phyloP scores from a whole-genome alignment of 1,140 invertebrate genomes.

The Delia radicum region DNA sequence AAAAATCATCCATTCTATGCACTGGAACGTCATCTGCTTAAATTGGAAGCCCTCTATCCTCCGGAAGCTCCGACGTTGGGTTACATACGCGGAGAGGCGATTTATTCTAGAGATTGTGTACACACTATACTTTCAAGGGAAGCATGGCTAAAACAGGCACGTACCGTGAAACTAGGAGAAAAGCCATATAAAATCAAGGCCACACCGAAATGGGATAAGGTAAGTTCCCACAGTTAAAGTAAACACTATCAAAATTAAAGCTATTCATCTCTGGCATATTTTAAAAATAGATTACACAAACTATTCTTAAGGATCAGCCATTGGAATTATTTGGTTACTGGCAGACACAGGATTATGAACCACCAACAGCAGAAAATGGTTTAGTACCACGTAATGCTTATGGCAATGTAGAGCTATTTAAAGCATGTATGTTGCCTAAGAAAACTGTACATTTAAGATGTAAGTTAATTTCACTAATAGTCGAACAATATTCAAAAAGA shows the following conservation, averaged over 20 bases:
- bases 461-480: conserved; percentile 56
- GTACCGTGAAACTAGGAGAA: conserved; percentile 81
- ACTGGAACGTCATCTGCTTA: conserved; percentile 85
- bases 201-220: conserved; percentile 85
- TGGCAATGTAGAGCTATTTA: conserved; percentile 97
- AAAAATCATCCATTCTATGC: conserved; percentile 95
- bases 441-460: conserved; percentile 87
- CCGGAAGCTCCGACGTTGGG: conserved; percentile 80
- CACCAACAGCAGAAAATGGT: conserved; percentile 86
- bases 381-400: conserved; percentile 94
- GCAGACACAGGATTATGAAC: conserved; percentile 89
- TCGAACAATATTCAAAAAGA: too few species aligned
- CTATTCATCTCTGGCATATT: too few species aligned
- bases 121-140: conserved; percentile 80
- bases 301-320: conserved; percentile 70
- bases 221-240: conserved; percentile 51
- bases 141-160: conserved; percentile 86
- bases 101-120: conserved; percentile 90
- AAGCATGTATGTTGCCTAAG: conserved; percentile 90
- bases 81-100: conserved; percentile 79
- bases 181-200: conserved; percentile 92
- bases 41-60: conserved; percentile 98
- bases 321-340: conserved; percentile 93
- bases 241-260: too few species aligned
- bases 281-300: conserved; percentile 68